Conservation (phyloP, 1,140 invertebrate genomes). For the Argopecten irradians region DNA sequence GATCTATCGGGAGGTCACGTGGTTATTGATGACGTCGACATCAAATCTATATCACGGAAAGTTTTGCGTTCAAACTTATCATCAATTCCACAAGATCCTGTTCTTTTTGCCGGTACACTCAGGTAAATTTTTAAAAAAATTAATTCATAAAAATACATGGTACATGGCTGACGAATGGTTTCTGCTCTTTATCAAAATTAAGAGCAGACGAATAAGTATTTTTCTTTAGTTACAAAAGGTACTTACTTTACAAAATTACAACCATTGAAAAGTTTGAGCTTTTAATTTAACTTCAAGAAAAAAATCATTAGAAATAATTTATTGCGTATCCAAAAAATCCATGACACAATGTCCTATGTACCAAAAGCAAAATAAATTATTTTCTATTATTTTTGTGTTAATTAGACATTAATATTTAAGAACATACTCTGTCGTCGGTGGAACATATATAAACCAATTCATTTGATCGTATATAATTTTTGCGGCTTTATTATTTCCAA, state of each 20-base stretch:
- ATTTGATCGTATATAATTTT: no score
- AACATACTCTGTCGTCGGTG: no score
- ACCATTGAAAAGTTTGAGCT: no score
- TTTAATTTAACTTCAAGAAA: no score
- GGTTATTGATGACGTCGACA: conserved; percentile 64
- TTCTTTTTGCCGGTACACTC: conserved; percentile 73
- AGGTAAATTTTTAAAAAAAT: conserved; percentile 51
- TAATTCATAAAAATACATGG: neutral
- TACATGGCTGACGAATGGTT: neutral
- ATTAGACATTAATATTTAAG: no score
- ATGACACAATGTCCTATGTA: neutral
- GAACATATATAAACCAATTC: no score
- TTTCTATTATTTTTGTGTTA: no score
- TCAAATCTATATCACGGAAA: conserved; percentile 56
- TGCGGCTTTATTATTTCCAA: no score
- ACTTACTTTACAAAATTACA: no score
- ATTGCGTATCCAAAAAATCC: no score
- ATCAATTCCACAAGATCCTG: conserved; percentile 76
- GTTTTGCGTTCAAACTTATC: conserved; percentile 66
- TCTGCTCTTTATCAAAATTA: neutral
- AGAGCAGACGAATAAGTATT: no score
- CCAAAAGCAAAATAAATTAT: neutral
- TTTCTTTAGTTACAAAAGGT: no score
- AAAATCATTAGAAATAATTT: neutral
- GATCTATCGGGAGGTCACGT: conserved; percentile 74